Evolutionary conservation across 2,797 vertebrate genomes (phyloP).

Genomic region (Limnodromus scolopaceus): DNA sequence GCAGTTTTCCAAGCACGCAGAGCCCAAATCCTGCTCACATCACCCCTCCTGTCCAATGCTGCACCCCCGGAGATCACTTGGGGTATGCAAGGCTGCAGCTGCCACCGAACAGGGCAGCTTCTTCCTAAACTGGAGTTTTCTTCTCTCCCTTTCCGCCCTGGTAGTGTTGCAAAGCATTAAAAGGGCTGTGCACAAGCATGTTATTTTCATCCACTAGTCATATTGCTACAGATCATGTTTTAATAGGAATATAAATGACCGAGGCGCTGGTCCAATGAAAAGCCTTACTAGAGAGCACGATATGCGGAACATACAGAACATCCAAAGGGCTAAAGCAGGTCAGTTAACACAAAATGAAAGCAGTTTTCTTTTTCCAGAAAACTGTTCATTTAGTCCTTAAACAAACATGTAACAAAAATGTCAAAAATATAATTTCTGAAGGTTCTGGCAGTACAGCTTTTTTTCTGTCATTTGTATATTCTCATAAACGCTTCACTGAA

Average conservation of each 20-base stretch:
- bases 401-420: neutral
- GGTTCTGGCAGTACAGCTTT: neutral
- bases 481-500: neutral
- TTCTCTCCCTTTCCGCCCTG: neutral
- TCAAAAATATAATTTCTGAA: neutral
- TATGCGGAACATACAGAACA: neutral
- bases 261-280: neutral
- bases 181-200: rapidly evolving
- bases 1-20: neutral
- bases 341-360: neutral
- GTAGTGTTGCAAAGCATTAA: neutral
- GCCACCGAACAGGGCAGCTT: neutral
- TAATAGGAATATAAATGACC: neutral
- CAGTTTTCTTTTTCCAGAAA: too few species aligned
- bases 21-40: neutral
- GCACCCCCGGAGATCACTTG: neutral
- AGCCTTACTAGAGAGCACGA: neutral
- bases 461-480: neutral
- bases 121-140: neutral
- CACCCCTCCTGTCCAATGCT: neutral
- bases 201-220: neutral
- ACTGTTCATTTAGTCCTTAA: neutral
- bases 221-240: neutral
- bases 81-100: neutral
- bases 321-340: neutral